A percentile compares a stretch with the other conserved stretches of the same genome.
These are phyloP conservation scores for Pachymerium ferrugineum DNA, from an alignment of 2,888 invertebrate species.

Conservation along the genomic window DNA sequence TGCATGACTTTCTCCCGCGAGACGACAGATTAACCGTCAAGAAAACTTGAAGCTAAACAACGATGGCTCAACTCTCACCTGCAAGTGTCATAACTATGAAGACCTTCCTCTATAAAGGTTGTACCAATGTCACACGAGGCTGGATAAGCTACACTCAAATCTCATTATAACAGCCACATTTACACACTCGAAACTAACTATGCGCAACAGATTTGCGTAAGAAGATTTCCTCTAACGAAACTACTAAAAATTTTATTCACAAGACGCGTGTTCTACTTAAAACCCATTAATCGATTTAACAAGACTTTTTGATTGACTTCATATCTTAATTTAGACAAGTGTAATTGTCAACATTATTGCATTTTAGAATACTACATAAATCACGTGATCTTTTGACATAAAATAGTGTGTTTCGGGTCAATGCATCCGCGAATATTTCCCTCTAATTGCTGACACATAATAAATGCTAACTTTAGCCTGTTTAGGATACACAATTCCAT, in stretches of 20 bases:
- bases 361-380: background rate
- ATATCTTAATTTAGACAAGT: background rate
- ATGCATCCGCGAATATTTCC: background rate
- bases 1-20: background rate
- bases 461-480: slow-evolving; percentile 4
- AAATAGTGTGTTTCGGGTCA: background rate
- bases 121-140: too few species aligned
- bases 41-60: background rate
- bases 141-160: too few species aligned
- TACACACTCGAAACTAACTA: too few species aligned
- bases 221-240: too few species aligned
- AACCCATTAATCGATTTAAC: background rate
- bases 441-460: slow-evolving; percentile 2
- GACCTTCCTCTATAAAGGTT: background rate
- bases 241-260: too few species aligned
- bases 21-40: too few species aligned
- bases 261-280: too few species aligned
- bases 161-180: too few species aligned
- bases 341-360: too few species aligned
- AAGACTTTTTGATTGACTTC: background rate
- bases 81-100: background rate
- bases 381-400: background rate
- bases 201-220: too few species aligned
- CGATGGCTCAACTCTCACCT: slow-evolving; percentile 3
- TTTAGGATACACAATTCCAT: slow-evolving; percentile 4